Evolutionary conservation across 2,113 vertebrate genomes (phyloP), one percentile per base, ranked within the genome.

Genomic region (Raja brachyura): DNA sequence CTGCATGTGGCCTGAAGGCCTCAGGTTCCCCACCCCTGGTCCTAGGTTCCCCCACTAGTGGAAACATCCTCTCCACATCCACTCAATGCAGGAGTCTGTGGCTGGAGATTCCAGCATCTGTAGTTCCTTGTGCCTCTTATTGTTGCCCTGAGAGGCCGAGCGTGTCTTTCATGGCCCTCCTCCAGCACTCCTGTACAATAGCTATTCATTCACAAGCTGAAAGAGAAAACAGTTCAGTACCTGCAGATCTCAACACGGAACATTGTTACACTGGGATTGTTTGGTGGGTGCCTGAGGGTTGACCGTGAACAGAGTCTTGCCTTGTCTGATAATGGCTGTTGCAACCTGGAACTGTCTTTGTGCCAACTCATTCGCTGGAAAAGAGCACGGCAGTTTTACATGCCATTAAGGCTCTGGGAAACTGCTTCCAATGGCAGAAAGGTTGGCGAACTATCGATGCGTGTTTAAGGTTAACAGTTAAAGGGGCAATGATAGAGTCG

Each of bases 211-310:
- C 66, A 28, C 11, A 16, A 39, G 63, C 66, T 25, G 16, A 90
- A 66, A 66, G 18, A 25, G 31, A 48, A 73, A 92, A 54, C 2
- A 92, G 68, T 48, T 92, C 66, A 73, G 33, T 92, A 54, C 66
- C 86, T 90, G 16, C 90, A 48, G 90, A 92, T 73, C 39, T 39
- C 90, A 73, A 20, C 90, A 39, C 28, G 22, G 39, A 10, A 73
- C 88, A 70, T 13, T 92, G 31, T 70, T 90, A 20, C 61, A 31
- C 3, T 66, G 48, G 39, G 22, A 48, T 28, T 54, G 66, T 92
- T 92, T 9, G 11, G 66, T 48, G 33, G 90, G 13, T 92, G 90
- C 90, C 66, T 73, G 90, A 92, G 90, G 90, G 90, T 3, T 14
- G 90, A 28, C 54, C 48, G 3, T 25, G 33, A 73, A 92, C 90